Conservation (phyloP, 2,797 vertebrate species). For the Anas bahamensis region DNA sequence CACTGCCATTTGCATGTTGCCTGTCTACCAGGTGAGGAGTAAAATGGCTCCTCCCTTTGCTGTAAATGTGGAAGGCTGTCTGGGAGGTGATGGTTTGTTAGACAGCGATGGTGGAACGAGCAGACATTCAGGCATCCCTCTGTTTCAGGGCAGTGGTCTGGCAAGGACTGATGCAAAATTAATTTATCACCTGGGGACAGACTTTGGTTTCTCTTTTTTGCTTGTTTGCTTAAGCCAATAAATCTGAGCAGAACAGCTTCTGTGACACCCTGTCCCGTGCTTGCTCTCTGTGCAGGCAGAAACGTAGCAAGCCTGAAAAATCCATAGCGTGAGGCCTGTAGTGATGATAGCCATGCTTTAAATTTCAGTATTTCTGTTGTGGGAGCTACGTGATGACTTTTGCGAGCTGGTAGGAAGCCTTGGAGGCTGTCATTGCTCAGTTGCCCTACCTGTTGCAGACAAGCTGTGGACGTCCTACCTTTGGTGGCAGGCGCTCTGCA, state of each 20-base stretch:
- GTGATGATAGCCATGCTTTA: background rate
- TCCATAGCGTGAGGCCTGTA: background rate
- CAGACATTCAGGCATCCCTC: background rate
- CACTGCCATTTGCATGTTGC: background rate
- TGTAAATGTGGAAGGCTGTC: background rate
- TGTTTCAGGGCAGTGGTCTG: background rate
- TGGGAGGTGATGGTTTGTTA: background rate
- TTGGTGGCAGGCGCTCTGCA: background rate
- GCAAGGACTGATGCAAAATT: background rate
- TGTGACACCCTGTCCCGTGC: background rate
- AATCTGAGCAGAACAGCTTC: background rate
- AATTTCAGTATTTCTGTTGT: background rate
- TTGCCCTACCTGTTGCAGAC: background rate
- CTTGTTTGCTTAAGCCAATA: background rate
- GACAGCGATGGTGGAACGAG: background rate
- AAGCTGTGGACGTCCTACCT: background rate
- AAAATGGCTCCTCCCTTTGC: background rate
- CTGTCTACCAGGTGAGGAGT: background rate
- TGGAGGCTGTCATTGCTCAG: background rate
- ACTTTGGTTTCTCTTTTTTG: background rate
- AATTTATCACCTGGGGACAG: background rate
- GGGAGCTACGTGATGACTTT: background rate
- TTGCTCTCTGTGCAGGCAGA: background rate
- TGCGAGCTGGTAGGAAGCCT: background rate
- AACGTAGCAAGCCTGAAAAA: background rate